Base-by-base conservation (phyloP, 2,113 vertebrate genomes). In the Hippolais icterina region DNA sequence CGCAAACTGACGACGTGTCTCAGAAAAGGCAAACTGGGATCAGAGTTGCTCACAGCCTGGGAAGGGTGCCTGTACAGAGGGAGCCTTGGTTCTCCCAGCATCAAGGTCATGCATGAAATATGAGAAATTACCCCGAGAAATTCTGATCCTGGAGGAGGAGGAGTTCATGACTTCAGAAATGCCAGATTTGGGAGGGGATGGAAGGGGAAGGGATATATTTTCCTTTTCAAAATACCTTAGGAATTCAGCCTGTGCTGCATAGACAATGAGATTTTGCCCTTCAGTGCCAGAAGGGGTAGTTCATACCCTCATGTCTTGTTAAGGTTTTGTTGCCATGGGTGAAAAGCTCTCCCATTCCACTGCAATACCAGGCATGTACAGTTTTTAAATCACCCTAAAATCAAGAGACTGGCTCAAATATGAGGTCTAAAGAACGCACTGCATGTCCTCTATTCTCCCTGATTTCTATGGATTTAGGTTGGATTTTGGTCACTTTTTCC, bases 91-190 rank as follows among this genome's bases (percentile, higher is more conserved):
- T 95, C 87, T 93, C 86, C 85, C 59, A 28, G 72, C 79, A 95
- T 90, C 92, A 93, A 89, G 90, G 93, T 96, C 92, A 86, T 83
- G 93, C 88, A 75, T 93, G 96, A 96, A 94, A 95, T 92, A 89
- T 83, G 94, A 96, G 94, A 95, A 93, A 95, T 90, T 95, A 90
- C 69, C 79, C 94, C 8, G 72, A 94, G 93, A 96, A 96, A 95
- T 92, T 91, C 68, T 92, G 94, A 89, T 97, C 72, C 80, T 92
- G 77, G 59, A 96, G 85, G 71, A 96, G 92, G 81, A 97, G 95
- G 63, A 95, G 94, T 96, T 97, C 96, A 95, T 95, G 89, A 95
- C 93, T 97, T 96, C 90, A 95, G 94, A 97, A 96, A 97, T 97
- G 91, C 93, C 96, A 95, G 90, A 91, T 95, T 87, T 96, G 96